Base-by-base conservation (phyloP, 2,888 invertebrate species). In the Dryomyza anilis region DNA sequence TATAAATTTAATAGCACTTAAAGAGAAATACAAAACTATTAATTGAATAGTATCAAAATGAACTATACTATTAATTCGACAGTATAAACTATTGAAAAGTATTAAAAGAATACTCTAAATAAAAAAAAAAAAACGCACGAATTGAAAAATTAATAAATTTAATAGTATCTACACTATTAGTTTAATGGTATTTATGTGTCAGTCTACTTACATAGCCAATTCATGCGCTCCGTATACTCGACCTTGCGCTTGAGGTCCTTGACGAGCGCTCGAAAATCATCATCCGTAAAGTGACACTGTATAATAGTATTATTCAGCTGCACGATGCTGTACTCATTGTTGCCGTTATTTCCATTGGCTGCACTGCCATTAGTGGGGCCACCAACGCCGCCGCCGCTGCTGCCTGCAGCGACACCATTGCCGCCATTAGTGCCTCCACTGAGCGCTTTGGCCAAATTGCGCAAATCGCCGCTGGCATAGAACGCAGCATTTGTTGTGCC, bases 161-260 rank as follows among this genome's bases (percentile, higher is more conserved):
- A n/a, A n/a, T n/a, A n/a, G n/a, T n/a, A n/a, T n/a, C n/a, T n/a
- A n/a, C n/a, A n/a, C n/a, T n/a, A n/a, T n/a, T n/a, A n/a, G n/a
- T n/a, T n/a, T n/a, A n/a, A n/a, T n/a, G n/a, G n/a, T n/a, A n/a
- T n/a, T n/a, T n/a, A 2, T 25, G 7, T 52, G 29, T 3, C 23
- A n/a, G 6, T 66, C 6, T 71, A 84, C 83, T 84, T 71, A 84
- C 83, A 84, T 80, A 83, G 73, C 83, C 83, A 84, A 76, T 84
- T 84, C 82, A 84, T 83, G 72, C 80, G 82, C 69, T 84, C 83
- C 48, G 84, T 82, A 70, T 83, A 83, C 71, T 84, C 84, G 65
- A 84, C 81, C 72, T 84, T 84, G 56, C 81, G 77, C 70, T 81
- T 83, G 64, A 84, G 76, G 74, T 84, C 84, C 74, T 77, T 79